Conservation (phyloP, 2,888 invertebrate genomes). For the Lycaena phlaeas region DNA sequence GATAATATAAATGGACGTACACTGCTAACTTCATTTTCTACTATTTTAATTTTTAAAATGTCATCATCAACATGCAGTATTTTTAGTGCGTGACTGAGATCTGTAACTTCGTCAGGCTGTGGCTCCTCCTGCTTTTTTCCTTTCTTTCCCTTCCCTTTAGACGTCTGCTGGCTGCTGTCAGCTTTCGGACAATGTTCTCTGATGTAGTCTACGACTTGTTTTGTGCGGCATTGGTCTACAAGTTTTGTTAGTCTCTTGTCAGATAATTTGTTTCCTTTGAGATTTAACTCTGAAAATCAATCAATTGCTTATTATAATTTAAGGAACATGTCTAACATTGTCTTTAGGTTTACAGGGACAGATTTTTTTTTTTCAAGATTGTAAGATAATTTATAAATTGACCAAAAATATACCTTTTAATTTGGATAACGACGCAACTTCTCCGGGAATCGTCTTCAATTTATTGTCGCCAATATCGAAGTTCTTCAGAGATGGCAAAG, state of each 20-base stretch:
- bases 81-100: conserved; percentile 50
- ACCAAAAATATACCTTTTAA: no score
- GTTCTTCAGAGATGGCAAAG: conserved; percentile 75
- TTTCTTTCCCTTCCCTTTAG: conserved; percentile 49
- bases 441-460: conserved; percentile 77
- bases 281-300: conserved; percentile 73
- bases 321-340: no score
- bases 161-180: conserved; percentile 32
- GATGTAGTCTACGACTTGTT: conserved; percentile 84
- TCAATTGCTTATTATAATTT: no score
- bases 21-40: conserved; percentile 68
- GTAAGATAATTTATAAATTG: no score
- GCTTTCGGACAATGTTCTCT: conserved; percentile 74
- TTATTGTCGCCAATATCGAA: conserved; percentile 81
- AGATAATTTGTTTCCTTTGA: conserved; percentile 81
- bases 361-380: no score
- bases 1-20: conserved; percentile 82
- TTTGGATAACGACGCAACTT: conserved; percentile 78
- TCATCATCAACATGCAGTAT: conserved; percentile 66
- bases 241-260: conserved; percentile 83
- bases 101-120: conserved; percentile 34
- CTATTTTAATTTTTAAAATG: conserved; percentile 60
- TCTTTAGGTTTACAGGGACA: no score
- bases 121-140: conserved; percentile 51
- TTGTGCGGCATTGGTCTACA: conserved; percentile 81